Conservation (phyloP, 2,113 vertebrate species). For the Pteronura brasiliensis region DNA sequence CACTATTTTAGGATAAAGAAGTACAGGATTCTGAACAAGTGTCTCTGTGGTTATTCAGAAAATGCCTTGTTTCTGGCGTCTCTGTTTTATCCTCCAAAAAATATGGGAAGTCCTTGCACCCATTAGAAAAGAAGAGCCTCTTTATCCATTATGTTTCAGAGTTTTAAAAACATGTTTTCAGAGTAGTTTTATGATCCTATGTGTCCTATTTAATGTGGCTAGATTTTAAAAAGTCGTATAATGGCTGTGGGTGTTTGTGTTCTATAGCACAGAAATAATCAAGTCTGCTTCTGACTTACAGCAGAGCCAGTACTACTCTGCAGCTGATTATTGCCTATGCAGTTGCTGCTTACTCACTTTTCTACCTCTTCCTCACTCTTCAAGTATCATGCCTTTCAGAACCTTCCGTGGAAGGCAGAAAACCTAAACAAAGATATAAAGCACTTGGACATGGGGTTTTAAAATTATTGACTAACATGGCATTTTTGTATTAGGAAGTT, state of each 20-base stretch:
- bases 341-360: too few species aligned
- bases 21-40: neutral
- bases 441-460: neutral
- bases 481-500: neutral
- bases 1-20: neutral
- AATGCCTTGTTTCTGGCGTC: neutral
- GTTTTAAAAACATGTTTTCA: constrained; percentile 26
- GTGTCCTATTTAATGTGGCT: neutral
- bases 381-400: too few species aligned
- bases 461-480: neutral
- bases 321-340: too few species aligned
- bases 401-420: neutral
- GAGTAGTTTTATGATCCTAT: neutral
- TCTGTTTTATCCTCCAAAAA: neutral
- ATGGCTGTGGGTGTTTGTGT: too few species aligned
- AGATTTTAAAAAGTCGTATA: neutral
- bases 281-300: too few species aligned
- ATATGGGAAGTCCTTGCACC: neutral
- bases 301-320: too few species aligned
- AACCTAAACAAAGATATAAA: neutral
- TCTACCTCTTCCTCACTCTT: too few species aligned
- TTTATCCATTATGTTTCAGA: neutral
- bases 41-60: neutral
- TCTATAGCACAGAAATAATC: too few species aligned
- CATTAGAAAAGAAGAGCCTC: neutral